These are phyloP conservation scores for Odontomachus brunneus DNA, from an alignment of 1,140 invertebrate genomes.

Conservation along the genomic window DNA sequence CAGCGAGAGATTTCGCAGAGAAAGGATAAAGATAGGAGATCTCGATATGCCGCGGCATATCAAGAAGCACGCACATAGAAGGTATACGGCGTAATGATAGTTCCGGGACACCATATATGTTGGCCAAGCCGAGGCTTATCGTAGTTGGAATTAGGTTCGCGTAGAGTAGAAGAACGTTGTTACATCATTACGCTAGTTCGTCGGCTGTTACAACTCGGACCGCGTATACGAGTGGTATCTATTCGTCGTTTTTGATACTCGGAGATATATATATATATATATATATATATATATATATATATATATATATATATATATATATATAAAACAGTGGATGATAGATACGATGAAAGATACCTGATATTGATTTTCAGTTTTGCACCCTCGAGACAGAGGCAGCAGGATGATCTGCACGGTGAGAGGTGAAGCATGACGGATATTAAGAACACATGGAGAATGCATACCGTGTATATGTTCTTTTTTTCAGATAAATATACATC, in stretches of 20 bases:
- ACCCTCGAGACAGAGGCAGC: neutral
- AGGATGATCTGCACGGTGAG: neutral
- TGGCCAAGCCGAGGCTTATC: conserved; percentile 54
- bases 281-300: neutral
- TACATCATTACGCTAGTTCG: conserved; percentile 71
- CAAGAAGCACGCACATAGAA: neutral
- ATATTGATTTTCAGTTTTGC: conserved; percentile 43
- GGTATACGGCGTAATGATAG: neutral
- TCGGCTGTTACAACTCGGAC: neutral
- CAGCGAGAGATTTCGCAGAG: neutral
- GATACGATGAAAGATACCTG: conserved; percentile 5
- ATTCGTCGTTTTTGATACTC: conserved; percentile 7
- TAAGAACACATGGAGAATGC: neutral
- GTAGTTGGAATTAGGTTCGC: conserved; percentile 79
- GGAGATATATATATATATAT: neutral
- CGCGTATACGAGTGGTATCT: neutral
- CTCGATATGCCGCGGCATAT: neutral
- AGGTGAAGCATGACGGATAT: neutral
- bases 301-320: neutral
- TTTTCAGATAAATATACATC: neutral
- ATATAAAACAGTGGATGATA: neutral
- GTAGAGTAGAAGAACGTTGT: conserved; percentile 76
- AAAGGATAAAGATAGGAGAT: too few species aligned
- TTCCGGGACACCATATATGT: conserved; percentile 32
- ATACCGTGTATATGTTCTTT: neutral